Conservation (phyloP, 1,140 invertebrate species). For the Philaenus spumarius region DNA sequence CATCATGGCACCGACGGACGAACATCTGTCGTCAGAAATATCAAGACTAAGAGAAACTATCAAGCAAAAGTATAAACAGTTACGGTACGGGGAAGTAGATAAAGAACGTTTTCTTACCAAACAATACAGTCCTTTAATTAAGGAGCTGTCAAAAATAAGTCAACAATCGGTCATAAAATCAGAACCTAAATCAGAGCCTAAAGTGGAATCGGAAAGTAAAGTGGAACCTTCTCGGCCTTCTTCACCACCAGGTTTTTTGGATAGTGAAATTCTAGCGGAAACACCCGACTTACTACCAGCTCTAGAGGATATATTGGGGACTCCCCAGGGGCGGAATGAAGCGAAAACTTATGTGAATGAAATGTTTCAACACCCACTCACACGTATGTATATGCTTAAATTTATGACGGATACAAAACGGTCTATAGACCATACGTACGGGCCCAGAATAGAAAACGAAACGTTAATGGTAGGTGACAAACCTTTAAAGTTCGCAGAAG, state of each 20-base stretch:
- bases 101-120: background rate
- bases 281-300: background rate
- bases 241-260: background rate
- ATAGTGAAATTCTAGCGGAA: background rate
- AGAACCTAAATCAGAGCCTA: background rate
- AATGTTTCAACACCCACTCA: background rate
- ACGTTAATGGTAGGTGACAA: background rate
- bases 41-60: background rate
- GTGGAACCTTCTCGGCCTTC: background rate
- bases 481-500: background rate
- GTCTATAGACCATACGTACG: background rate
- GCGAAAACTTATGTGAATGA: background rate
- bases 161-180: background rate
- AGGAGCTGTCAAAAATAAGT: background rate
- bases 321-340: background rate
- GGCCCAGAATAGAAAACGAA: background rate
- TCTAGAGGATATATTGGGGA: background rate
- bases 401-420: background rate
- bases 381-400: background rate
- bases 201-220: background rate
- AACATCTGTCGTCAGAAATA: background rate
- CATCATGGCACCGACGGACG: background rate
- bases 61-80: background rate
- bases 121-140: background rate
- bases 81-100: background rate